phyloP scores from a whole-genome alignment of 2,888 invertebrate genomes.

The Incurvaria masculella region DNA sequence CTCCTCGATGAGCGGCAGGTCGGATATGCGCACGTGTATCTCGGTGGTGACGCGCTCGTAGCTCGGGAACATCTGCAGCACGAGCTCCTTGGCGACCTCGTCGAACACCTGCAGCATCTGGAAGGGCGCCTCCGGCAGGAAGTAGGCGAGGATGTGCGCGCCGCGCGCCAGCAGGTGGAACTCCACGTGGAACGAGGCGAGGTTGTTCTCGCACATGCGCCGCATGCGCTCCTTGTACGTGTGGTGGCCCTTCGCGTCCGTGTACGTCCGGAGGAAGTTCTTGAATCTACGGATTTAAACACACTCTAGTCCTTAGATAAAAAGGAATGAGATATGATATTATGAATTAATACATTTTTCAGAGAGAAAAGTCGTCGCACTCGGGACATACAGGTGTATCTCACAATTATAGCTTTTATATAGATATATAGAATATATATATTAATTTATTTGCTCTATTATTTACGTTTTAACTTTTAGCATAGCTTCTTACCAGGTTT shows the following conservation, averaged over 20 bases:
- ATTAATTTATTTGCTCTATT: too few species aligned
- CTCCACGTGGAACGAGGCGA: conserved; percentile 88
- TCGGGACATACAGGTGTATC: too few species aligned
- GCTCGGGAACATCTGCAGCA: conserved; percentile 90
- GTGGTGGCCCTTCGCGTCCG: conserved; percentile 81
- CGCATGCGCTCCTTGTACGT: conserved; percentile 91
- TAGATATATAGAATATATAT: too few species aligned
- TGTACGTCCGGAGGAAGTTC: conserved; percentile 88
- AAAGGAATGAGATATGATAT: too few species aligned
- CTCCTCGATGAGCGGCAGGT: conserved; percentile 94
- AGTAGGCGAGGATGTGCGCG: conserved; percentile 94
- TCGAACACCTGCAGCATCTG: conserved; percentile 97
- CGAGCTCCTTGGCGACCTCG: conserved; percentile 90
- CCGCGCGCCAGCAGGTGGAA: conserved; percentile 87
- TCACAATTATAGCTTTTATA: too few species aligned
- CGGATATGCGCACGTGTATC: conserved; percentile 93
- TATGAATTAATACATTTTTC: too few species aligned
- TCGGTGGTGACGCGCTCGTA: conserved; percentile 93
- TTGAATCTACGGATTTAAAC: conserved; percentile 71
- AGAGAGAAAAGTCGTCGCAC: too few species aligned
- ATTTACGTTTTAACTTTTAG: too few species aligned
- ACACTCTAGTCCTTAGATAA: too few species aligned
- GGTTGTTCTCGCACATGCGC: conserved; percentile 91
- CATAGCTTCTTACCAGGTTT: too few species aligned
- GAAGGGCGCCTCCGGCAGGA: conserved; percentile 94